phyloP scores from a whole-genome alignment of 2,113 vertebrate species.

The Zapornia atra region DNA sequence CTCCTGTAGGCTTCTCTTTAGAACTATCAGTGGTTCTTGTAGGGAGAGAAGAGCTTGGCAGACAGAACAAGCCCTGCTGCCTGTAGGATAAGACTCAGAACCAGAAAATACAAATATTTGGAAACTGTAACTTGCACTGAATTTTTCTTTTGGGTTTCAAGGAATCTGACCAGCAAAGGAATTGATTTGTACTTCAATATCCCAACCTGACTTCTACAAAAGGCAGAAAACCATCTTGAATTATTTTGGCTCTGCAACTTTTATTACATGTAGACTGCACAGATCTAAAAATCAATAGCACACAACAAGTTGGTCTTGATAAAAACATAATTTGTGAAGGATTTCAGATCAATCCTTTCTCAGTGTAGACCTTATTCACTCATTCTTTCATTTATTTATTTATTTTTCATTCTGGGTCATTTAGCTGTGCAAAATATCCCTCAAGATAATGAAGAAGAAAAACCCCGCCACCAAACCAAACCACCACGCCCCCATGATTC shows the following conservation, averaged over 20 bases:
- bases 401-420: neutral
- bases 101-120: neutral
- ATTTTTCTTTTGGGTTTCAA: neutral
- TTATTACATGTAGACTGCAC: neutral
- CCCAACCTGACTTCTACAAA: constrained; percentile 7
- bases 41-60: neutral
- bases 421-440: constrained; percentile 24
- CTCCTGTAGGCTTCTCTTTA: neutral
- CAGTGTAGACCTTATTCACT: neutral
- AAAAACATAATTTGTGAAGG: constrained; percentile 48
- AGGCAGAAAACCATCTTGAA: constrained; percentile 15
- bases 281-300: constrained; percentile 50
- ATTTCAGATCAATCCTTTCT: constrained; percentile 46
- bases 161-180: neutral
- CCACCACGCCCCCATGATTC: neutral
- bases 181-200: neutral
- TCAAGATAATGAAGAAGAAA: neutral
- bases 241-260: constrained; percentile 28
- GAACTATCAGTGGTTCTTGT: neutral
- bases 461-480: neutral
- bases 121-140: neutral
- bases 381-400: neutral
- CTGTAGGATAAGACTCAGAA: neutral
- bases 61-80: neutral
- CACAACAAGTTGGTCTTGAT: constrained; percentile 36